phyloP scores from a whole-genome alignment of 2,797 vertebrate species.

The Darevskia mixta region DNA sequence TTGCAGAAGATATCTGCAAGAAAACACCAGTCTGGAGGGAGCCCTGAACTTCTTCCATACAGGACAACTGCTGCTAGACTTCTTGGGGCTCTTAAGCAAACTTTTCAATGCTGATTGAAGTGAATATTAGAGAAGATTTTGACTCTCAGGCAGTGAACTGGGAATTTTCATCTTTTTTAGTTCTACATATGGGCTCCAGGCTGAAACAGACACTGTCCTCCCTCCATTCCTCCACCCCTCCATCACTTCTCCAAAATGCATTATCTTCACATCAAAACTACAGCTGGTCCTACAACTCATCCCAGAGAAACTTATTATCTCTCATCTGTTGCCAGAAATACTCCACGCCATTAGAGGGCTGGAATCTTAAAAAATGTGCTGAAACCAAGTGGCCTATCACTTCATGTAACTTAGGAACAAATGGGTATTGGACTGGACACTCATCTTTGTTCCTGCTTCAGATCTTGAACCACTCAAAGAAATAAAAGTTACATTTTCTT shows the following conservation, averaged over 20 bases:
- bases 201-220: constrained; percentile 66
- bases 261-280: constrained; percentile 65
- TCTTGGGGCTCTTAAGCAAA: constrained; percentile 45
- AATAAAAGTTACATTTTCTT: constrained; percentile 28
- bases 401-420: constrained; percentile 54
- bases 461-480: constrained; percentile 28
- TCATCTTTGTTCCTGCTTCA: constrained; percentile 37
- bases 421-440: constrained; percentile 40
- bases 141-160: constrained; percentile 38
- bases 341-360: constrained; percentile 63
- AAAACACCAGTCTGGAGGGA: constrained; percentile 51
- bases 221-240: neutral
- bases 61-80: constrained; percentile 48
- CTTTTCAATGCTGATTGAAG: constrained; percentile 54
- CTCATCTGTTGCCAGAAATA: constrained; percentile 75
- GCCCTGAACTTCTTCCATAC: neutral
- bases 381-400: constrained; percentile 49
- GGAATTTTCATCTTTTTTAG: constrained; percentile 56
- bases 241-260: neutral
- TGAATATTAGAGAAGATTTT: constrained; percentile 56
- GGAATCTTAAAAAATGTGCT: constrained; percentile 49
- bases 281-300: constrained; percentile 76
- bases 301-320: constrained; percentile 70
- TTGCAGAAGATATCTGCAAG: neutral
- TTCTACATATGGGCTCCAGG: constrained; percentile 76